Conservation (phyloP, 2,113 vertebrate species). For the Rutilus rutilus region DNA sequence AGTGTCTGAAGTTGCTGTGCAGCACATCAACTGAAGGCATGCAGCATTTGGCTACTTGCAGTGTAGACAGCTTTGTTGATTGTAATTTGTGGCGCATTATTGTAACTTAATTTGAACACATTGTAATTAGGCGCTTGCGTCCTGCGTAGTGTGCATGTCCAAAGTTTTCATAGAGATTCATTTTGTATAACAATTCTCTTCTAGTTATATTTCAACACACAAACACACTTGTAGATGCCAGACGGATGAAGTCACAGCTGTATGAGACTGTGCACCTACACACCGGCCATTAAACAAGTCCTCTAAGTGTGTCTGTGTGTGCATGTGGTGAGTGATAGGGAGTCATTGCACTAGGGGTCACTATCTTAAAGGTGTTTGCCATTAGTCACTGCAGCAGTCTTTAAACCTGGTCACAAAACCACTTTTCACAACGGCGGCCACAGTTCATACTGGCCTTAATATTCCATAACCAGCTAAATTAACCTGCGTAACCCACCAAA, state of each 20-base stretch:
- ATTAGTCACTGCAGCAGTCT: neutral
- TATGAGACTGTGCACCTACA: neutral
- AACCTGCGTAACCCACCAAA: constrained; percentile 9
- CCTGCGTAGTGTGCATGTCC: neutral
- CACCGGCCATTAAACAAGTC: neutral
- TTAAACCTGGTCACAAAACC: constrained; percentile 2
- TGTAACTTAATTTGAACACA: neutral
- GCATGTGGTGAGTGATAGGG: constrained; percentile 33
- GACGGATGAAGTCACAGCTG: neutral
- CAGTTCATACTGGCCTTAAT: constrained; percentile 13
- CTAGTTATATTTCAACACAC: constrained; percentile 17
- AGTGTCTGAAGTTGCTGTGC: neutral
- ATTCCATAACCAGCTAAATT: constrained; percentile 15
- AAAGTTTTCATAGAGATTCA: neutral
- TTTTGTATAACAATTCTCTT: neutral
- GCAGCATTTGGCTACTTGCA: neutral
- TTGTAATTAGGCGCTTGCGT: neutral
- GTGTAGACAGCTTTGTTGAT: neutral
- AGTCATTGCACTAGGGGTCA: constrained; percentile 5
- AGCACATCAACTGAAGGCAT: neutral
- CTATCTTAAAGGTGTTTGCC: constrained; percentile 21
- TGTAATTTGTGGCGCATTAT: neutral
- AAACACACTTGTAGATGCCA: neutral
- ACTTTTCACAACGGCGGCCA: neutral
- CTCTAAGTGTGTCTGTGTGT: neutral